Evolutionary conservation across 2,113 vertebrate genomes (phyloP).

Genomic region (Conger conger): DNA sequence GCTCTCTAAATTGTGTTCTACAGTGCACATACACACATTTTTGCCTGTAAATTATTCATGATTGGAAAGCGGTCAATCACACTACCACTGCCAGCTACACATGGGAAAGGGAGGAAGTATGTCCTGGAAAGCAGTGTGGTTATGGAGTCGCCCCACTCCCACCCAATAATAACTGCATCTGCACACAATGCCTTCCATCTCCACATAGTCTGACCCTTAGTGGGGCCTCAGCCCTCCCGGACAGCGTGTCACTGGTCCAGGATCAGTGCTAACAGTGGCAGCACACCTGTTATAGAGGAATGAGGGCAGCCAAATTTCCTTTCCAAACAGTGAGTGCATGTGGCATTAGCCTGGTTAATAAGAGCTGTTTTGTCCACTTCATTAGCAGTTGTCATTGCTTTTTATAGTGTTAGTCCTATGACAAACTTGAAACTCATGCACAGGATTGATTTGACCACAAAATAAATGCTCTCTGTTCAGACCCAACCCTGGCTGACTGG

Average conservation of each 20-base stretch:
- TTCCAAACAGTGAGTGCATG: slow-evolving; percentile 10
- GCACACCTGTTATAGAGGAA: neutral
- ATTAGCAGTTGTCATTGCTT: slow-evolving; percentile 2
- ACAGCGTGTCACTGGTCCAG: neutral
- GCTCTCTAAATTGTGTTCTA: neutral
- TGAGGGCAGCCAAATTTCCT: neutral
- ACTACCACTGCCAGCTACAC: too few relatives aligned
- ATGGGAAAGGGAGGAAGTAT: too few relatives aligned
- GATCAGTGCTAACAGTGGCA: neutral
- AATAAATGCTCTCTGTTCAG: slow-evolving; percentile 44
- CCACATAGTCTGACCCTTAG: neutral
- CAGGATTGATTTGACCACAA: slow-evolving; percentile 56
- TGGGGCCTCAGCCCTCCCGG: neutral
- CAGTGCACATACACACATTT: neutral
- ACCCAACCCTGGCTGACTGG: neutral
- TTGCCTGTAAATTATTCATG: neutral
- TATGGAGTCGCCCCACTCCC: neutral
- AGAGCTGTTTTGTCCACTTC: slow-evolving; percentile 22
- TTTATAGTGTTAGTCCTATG: slow-evolving; percentile 14
- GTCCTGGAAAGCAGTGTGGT: neutral
- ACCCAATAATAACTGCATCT: too few relatives aligned
- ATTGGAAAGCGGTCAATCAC: too few relatives aligned
- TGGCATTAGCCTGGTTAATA: neutral
- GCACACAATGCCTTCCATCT: too few relatives aligned
- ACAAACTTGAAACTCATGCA: slow-evolving; percentile 30